Conservation (phyloP, 1,140 invertebrate genomes). For the Chrysopa pallens region DNA sequence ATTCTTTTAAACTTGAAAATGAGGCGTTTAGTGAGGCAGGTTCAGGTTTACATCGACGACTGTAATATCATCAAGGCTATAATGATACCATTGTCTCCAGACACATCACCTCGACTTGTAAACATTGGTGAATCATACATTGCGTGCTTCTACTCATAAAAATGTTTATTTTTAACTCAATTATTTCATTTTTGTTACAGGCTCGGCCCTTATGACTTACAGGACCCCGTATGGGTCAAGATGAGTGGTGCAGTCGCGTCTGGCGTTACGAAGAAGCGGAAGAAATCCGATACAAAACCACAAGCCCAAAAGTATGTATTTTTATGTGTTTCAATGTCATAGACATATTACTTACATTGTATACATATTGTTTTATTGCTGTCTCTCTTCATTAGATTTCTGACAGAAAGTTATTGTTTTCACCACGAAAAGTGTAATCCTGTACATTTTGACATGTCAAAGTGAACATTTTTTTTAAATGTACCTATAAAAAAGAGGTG, state of each 20-base stretch:
- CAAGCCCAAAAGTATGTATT: conserved; percentile 64
- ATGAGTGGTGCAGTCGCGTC: conserved; percentile 54
- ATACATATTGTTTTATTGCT: too few relatives aligned
- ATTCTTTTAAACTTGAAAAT: too few relatives aligned
- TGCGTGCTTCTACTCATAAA: not conserved
- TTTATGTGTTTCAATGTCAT: not conserved
- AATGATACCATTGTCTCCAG: not conserved
- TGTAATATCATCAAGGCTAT: too few relatives aligned
- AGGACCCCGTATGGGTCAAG: conserved; percentile 67
- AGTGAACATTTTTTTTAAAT: too few relatives aligned
- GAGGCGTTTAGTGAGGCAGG: too few relatives aligned
- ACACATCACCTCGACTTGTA: not conserved
- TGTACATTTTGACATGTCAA: too few relatives aligned
- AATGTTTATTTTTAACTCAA: conserved; percentile 1
- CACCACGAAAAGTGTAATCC: too few relatives aligned
- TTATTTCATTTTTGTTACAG: conserved; percentile 28
- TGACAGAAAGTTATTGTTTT: too few relatives aligned
- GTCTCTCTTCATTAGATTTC: too few relatives aligned
- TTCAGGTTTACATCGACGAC: too few relatives aligned
- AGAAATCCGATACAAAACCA: conserved; percentile 64
- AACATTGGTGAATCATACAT: not conserved
- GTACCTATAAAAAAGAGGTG: too few relatives aligned
- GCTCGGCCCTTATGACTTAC: conserved; percentile 62
- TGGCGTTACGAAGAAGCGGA: conserved; percentile 58
- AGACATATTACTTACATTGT: too few relatives aligned